phyloP scores from a whole-genome alignment of 2,113 vertebrate species.

The Gambusia affinis region DNA sequence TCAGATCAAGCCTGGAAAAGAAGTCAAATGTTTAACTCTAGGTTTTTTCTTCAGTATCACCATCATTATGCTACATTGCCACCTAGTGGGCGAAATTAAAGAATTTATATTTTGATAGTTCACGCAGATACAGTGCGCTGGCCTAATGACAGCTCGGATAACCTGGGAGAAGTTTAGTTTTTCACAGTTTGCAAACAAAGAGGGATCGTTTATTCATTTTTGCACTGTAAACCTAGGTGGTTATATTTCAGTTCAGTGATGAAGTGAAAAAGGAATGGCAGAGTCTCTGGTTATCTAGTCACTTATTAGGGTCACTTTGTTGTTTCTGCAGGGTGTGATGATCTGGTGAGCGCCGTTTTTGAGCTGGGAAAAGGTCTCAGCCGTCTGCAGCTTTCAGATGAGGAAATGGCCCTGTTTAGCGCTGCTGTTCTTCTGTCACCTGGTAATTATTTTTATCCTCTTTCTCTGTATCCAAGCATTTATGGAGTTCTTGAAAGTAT shows the following conservation, averaged over 20 bases:
- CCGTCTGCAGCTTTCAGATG: conserved; percentile 87
- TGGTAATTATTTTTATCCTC: conserved; percentile 68
- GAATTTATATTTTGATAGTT: too few species aligned
- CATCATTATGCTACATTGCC: neutral
- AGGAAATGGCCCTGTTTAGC: conserved; percentile 89
- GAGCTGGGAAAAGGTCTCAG: conserved; percentile 88
- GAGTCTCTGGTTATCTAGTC: conserved; percentile 2
- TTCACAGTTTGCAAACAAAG: neutral
- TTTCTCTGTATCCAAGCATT: neutral
- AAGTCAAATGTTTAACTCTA: neutral
- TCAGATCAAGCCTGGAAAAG: neutral
- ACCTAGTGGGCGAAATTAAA: conserved; percentile 3
- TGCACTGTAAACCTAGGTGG: neutral
- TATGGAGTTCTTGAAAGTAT: conserved; percentile 1
- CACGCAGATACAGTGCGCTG: too few species aligned
- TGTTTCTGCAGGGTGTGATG: conserved; percentile 85
- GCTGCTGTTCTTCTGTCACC: conserved; percentile 87
- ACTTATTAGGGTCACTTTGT: neutral
- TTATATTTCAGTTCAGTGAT: neutral
- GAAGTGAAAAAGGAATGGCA: too few species aligned
- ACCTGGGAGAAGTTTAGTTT: neutral
- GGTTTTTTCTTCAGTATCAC: neutral
- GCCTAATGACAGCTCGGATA: too few species aligned
- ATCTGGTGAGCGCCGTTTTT: conserved; percentile 85
- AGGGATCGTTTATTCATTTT: neutral